Conservation (phyloP, 30 jellyfish, hydroid and myxozoan species). For the Catostylus mosaicus region DNA sequence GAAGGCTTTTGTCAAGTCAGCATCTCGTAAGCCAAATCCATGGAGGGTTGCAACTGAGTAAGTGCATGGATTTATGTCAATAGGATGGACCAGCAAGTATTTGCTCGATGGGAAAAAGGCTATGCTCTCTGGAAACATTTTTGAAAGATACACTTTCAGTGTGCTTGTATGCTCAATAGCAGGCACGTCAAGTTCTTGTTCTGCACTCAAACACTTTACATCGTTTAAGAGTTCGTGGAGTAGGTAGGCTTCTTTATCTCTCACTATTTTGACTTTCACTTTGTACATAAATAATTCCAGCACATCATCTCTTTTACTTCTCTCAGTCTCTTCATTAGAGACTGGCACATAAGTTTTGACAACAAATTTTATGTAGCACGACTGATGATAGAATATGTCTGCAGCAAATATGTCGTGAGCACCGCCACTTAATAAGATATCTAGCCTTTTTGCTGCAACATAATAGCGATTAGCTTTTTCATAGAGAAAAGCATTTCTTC, state of each 20-base stretch:
- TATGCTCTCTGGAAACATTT: constrained; percentile 33
- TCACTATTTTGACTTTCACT: neutral
- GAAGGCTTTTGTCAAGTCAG: constrained; percentile 29
- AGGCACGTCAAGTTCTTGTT: constrained; percentile 14
- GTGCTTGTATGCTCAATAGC: constrained; percentile 15
- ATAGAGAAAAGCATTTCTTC: neutral
- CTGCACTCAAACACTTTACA: constrained; percentile 17
- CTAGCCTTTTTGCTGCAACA: constrained; percentile 33
- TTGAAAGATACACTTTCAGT: constrained; percentile 7
- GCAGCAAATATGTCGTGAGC: constrained; percentile 51
- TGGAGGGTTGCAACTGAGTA: constrained; percentile 50
- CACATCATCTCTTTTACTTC: neutral
- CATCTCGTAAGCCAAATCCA: constrained; percentile 56
- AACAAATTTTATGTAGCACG: constrained; percentile 41
- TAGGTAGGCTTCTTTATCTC: constrained; percentile 32
- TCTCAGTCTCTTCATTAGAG: neutral
- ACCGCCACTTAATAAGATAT: constrained; percentile 15
- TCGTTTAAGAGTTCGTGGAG: constrained; percentile 3
- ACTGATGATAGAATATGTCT: constrained; percentile 37
- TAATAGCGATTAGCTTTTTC: neutral
- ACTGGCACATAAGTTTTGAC: neutral
- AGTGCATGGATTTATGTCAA: constrained; percentile 28
- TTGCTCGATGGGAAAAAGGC: constrained; percentile 44
- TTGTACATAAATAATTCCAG: neutral
- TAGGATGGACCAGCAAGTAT: constrained; percentile 35